Base-by-base conservation (phyloP, 2,797 vertebrate genomes). In the Acanthis flammea region DNA sequence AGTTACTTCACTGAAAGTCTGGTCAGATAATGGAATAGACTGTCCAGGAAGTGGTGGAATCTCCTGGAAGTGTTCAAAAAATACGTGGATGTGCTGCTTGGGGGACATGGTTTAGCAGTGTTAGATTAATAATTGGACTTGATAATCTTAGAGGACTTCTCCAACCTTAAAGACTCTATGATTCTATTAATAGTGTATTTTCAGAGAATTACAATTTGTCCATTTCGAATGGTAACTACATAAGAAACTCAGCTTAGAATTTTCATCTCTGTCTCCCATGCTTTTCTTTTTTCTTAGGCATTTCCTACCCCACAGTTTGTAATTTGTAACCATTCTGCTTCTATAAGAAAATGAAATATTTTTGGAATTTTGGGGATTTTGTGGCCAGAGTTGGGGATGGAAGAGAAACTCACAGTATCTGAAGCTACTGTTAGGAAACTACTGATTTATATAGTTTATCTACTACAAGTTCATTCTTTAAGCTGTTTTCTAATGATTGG, bases 301-400 rank as follows among this genome's bases (percentile, higher is more conserved):
- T 31, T 62, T 77, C 23, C 28, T 63, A 22, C 13, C 50, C 22
- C 62, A 18, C 44, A 78, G n/a, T 70, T 73, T 70, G 25, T 78
- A 50, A 42, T 58, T 74, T 78, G 11, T 89, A 62, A 44, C 33
- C 7, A 3, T 25, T 77, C 57, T 57, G 47, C 41, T 58, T 50
- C 35, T 31, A 0, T 76, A 68, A 65, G 41, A 88, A 62, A 66
- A 76, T n/a, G 2, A 24, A 67, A 6, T 66, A 8, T 71, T n/a
- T 79, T 14, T 81, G 23, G 3, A 22, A 23, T 58, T 24, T 47
- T 47, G 9, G 4, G 19, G 3, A 4, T 22, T 57, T 61, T 3
- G 6, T 60, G 35, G 12, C 10, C 0, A 1, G 25, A 22, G 10
- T 2, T 70, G 44, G 42, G 27, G 22, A 53, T 9, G 9, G 31